Evolutionary conservation across 92 coral and sea anemone species (phyloP), one percentile per base, ranked within the genome.

Genomic region (Parazoanthus atlanticus): DNA sequence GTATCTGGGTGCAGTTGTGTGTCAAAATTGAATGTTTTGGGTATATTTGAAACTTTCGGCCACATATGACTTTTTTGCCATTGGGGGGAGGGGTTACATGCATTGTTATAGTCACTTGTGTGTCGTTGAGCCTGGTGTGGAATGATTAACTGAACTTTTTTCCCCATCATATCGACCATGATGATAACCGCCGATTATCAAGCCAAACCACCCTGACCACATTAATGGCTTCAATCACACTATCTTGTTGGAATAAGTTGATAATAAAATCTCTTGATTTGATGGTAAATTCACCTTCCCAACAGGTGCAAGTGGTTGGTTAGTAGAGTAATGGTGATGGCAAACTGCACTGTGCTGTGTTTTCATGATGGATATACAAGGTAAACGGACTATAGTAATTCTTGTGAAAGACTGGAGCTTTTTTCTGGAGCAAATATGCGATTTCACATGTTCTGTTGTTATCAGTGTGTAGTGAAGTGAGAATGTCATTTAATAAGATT

Each of bases 111-210:
- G 28, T 9, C 29, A 17, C 41, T 23, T 8, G 10, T 54, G 26
- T 58, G 10, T 6, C 65, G 13, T 58, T 29, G 23, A 34, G 52
- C 52, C 6, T 21, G 33, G 91, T 93, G 97, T 94, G 97, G 95
- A 69, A 85, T 93, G 98, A 94, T 93, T 95, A 91, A 64, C 80
- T 83, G 34, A 91, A 47, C 95, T 94, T 94, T 94, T 94, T 94
- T 93, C 96, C 98, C 98, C 94, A 90, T 86, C 98, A 86, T 94
- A 94, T 91, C 98, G 98, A 91, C 95, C 86, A 71, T 94, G 98
- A 84, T 69, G 98, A 94, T 88, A 89, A 65, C 73, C 61, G 56
- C 2, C 67, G 33, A 79, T 78, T 79, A 79, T 80, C 92, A 85
- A 91, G 93, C 93, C 93, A 91, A 88, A 84, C 82, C 90, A 82